Percentiles rank a stretch among this genome's conserved stretches.
Evolutionary conservation across 2,888 invertebrate species (phyloP).

Genomic region (Elaeidobius kamerunicus): DNA sequence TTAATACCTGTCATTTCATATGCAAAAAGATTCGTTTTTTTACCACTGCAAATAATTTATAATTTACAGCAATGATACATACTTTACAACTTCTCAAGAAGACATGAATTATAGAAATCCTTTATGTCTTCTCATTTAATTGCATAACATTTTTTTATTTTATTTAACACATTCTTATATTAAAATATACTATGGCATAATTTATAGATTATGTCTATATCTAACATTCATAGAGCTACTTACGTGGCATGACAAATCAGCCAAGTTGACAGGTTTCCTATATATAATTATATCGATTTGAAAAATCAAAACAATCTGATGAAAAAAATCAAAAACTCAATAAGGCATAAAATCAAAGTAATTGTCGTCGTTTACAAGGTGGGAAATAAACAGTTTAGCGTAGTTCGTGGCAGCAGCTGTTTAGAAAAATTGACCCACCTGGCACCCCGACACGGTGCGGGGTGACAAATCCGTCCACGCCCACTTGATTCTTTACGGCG

Average conservation of each 20-base stretch:
- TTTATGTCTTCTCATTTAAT: too few relatives aligned
- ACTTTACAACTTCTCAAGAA: too few relatives aligned
- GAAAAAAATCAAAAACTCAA: constrained; percentile 12
- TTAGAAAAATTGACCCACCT: constrained; percentile 18
- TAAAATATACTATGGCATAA: too few relatives aligned
- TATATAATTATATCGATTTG: background rate
- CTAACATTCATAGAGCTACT: background rate
- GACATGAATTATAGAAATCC: too few relatives aligned
- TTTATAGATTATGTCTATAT: too few relatives aligned
- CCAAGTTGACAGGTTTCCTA: background rate
- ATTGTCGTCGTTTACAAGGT: constrained; percentile 10
- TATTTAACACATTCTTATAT: too few relatives aligned
- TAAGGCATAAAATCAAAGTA: constrained; percentile 5
- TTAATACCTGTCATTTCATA: too few relatives aligned
- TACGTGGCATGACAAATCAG: constrained; percentile 3
- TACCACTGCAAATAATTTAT: too few relatives aligned
- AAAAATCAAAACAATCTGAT: constrained; percentile 5
- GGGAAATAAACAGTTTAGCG: constrained; percentile 13
- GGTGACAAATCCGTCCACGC: constrained; percentile 51
- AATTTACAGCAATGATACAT: too few relatives aligned
- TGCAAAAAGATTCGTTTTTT: too few relatives aligned
- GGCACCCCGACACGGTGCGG: constrained; percentile 31
- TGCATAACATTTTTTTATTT: too few relatives aligned
- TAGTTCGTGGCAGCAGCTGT: constrained; percentile 10
- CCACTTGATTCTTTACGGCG: constrained; percentile 52